Conservation (phyloP, 2,888 invertebrate species). For the Glyphotaelius pellucidus region DNA sequence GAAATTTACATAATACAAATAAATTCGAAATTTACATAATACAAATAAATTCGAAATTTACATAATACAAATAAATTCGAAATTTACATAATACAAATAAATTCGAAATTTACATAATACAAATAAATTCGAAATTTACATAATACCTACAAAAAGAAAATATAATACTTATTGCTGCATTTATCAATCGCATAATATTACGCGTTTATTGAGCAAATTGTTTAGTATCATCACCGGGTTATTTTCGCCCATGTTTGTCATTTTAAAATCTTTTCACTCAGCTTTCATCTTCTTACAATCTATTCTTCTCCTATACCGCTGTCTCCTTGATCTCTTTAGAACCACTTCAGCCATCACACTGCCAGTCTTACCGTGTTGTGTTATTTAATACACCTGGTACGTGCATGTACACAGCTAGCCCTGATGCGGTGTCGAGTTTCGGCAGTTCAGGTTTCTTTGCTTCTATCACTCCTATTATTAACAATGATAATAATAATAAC, state of each 20-base stretch:
- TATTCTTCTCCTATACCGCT: neutral
- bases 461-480: neutral
- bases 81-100: too few relatives aligned
- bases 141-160: too few relatives aligned
- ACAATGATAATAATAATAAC: too few relatives aligned
- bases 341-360: neutral
- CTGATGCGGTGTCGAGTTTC: conserved; percentile 16
- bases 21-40: too few relatives aligned
- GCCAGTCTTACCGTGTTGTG: conserved; percentile 21
- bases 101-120: too few relatives aligned
- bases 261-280: neutral
- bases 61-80: too few relatives aligned
- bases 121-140: too few relatives aligned
- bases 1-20: too few relatives aligned
- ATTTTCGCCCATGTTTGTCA: neutral
- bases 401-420: neutral
- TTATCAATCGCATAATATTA: too few relatives aligned
- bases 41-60: too few relatives aligned
- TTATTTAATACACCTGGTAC: neutral
- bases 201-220: too few relatives aligned
- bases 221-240: neutral
- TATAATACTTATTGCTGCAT: too few relatives aligned
- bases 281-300: neutral
- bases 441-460: conserved; percentile 8
- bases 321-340: conserved; percentile 20